phyloP scores from a whole-genome alignment of 2,797 vertebrate genomes.

The Notolabrus celidotus region DNA sequence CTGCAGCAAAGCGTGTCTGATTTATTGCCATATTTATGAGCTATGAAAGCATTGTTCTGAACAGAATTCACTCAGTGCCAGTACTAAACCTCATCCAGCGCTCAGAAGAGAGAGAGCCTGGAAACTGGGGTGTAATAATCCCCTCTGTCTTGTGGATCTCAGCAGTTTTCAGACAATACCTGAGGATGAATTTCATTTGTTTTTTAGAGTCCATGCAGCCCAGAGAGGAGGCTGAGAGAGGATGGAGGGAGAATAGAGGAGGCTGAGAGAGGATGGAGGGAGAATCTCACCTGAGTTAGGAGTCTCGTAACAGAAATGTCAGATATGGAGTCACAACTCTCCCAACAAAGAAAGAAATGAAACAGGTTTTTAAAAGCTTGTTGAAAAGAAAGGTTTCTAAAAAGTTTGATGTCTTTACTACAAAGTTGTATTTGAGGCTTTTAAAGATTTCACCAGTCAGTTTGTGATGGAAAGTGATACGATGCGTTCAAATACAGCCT shows the following conservation, averaged over 20 bases:
- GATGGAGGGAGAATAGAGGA: neutral
- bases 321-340: neutral
- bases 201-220: neutral
- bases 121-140: slow-evolving; percentile 13
- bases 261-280: neutral
- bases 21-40: slow-evolving; percentile 58
- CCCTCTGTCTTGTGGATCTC: neutral
- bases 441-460: too few relatives aligned
- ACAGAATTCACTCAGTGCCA: slow-evolving; percentile 12
- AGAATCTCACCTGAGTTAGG: neutral
- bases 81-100: neutral
- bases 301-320: neutral
- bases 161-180: neutral
- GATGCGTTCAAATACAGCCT: too few relatives aligned
- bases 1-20: slow-evolving; percentile 40
- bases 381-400: too few relatives aligned
- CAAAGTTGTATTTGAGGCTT: too few relatives aligned
- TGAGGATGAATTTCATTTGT: slow-evolving; percentile 1
- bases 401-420: too few relatives aligned
- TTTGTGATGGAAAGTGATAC: too few relatives aligned
- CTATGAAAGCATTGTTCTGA: slow-evolving; percentile 33
- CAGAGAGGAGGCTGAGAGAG: neutral
- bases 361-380: neutral
- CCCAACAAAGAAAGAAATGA: neutral
- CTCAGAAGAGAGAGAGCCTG: neutral